These are phyloP conservation scores for Hystrix cristata DNA, from an alignment of 2,113 vertebrate species.

Conservation along the genomic window DNA sequence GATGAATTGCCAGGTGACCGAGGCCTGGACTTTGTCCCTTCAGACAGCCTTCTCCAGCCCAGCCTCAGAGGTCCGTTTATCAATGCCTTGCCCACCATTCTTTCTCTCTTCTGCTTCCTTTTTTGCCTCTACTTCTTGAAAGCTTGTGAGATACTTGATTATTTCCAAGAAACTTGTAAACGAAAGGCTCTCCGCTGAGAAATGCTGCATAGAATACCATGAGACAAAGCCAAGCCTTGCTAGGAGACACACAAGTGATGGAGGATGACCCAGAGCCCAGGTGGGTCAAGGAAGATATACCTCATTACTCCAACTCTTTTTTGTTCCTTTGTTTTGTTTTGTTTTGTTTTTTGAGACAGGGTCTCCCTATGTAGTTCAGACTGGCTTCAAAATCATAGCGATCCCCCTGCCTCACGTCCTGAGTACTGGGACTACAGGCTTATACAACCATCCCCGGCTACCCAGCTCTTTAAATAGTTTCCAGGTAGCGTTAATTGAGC, in stretches of 20 bases:
- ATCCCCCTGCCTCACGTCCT: not conserved
- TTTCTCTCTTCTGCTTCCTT: not conserved
- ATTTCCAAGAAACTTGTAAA: not conserved
- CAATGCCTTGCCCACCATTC: not conserved
- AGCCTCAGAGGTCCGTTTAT: not conserved
- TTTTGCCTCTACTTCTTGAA: not conserved
- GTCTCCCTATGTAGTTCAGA: not conserved
- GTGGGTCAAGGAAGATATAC: not conserved
- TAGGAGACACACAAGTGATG: not conserved
- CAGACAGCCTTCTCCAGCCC: not conserved
- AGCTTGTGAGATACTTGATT: not conserved
- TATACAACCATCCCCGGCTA: not conserved
- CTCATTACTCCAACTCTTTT: not conserved
- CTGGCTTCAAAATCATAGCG: not conserved
- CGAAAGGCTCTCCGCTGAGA: not conserved
- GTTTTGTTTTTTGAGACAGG: not conserved
- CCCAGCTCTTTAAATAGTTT: not conserved
- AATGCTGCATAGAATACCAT: not conserved
- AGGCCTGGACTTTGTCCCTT: not conserved
- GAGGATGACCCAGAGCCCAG: not conserved
- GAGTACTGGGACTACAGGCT: not conserved
- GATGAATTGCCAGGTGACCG: not conserved
- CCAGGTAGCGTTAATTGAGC: not conserved
- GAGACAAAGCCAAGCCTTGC: not conserved
- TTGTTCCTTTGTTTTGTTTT: not conserved